Evolutionary conservation across 2,888 invertebrate genomes (phyloP).

Genomic region (Empis stercorea): DNA sequence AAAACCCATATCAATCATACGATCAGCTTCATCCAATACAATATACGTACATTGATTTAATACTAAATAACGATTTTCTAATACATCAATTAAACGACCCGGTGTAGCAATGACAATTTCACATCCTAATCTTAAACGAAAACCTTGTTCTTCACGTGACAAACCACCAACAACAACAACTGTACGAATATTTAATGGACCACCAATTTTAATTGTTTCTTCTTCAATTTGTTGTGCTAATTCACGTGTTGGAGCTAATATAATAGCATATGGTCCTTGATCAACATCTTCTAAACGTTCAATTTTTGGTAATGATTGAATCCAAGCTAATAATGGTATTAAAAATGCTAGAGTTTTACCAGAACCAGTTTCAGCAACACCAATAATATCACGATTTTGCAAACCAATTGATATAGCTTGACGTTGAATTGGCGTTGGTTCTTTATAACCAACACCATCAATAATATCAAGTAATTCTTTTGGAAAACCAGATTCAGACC

Average conservation of each 20-base stretch:
- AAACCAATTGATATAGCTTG: constrained; percentile 98
- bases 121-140: constrained; percentile 89
- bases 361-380: constrained; percentile 97
- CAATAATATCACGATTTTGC: constrained; percentile 92
- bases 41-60: constrained; percentile 97
- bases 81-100: constrained; percentile 95
- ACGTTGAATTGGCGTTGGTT: constrained; percentile 97
- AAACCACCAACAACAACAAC: constrained; percentile 97
- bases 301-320: constrained; percentile 92
- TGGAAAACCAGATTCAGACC: constrained; percentile 89
- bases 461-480: constrained; percentile 88
- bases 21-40: constrained; percentile 90
- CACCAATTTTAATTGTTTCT: constrained; percentile 95
- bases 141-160: constrained; percentile 97
- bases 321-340: constrained; percentile 94
- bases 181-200: constrained; percentile 81
- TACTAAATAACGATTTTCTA: constrained; percentile 95
- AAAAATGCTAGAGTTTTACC: constrained; percentile 98
- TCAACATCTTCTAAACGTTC: constrained; percentile 82
- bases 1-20: constrained; percentile 99
- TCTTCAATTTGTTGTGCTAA: constrained; percentile 99
- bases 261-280: constrained; percentile 97
- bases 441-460: constrained; percentile 88
- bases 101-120: constrained; percentile 99
- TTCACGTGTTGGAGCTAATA: constrained; percentile 98